These are phyloP conservation scores for Leptodactylus fuscus DNA, from an alignment of 2,113 vertebrate species.

Conservation along the genomic window DNA sequence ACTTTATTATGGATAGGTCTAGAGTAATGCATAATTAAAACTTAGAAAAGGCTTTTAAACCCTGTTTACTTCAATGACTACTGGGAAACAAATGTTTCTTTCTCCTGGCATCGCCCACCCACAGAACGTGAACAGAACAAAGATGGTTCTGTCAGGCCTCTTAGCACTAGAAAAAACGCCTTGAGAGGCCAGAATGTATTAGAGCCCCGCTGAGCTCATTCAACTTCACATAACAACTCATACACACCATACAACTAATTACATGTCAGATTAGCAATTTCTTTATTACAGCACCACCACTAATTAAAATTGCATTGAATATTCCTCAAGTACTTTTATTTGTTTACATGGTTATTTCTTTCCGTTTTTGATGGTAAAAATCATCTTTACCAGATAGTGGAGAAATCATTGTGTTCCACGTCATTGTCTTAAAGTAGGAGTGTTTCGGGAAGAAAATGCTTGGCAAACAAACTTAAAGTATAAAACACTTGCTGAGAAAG, in stretches of 20 bases:
- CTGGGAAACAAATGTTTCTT: slow-evolving; percentile 89
- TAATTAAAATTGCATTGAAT: slow-evolving; percentile 92
- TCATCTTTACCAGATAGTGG: slow-evolving; percentile 40
- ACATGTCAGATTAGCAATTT: slow-evolving; percentile 90
- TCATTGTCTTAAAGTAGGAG: slow-evolving; percentile 25
- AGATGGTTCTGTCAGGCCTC: slow-evolving; percentile 88
- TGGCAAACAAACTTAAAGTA: slow-evolving; percentile 41
- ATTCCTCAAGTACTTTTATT: slow-evolving; percentile 85
- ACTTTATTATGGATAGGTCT: slow-evolving; percentile 65
- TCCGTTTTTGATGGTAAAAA: slow-evolving; percentile 54
- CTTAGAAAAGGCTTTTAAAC: slow-evolving; percentile 75
- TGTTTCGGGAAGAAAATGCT: slow-evolving; percentile 32
- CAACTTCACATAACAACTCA: slow-evolving; percentile 77
- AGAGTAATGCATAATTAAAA: slow-evolving; percentile 79
- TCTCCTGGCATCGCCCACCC: slow-evolving; percentile 85
- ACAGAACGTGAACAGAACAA: slow-evolving; percentile 90
- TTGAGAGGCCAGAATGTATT: slow-evolving; percentile 87
- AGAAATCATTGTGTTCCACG: slow-evolving; percentile 1
- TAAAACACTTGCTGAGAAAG: slow-evolving; percentile 57
- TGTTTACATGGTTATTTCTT: slow-evolving; percentile 78
- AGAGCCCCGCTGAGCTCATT: slow-evolving; percentile 86
- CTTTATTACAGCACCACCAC: slow-evolving; percentile 89
- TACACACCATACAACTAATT: slow-evolving; percentile 85
- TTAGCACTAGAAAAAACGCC: slow-evolving; percentile 81
- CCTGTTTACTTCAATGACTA: slow-evolving; percentile 86